A percentile compares a stretch with the other conserved stretches of the same genome.
Conservation (phyloP, 2,797 vertebrate genomes). For the Microhierax caerulescens region DNA sequence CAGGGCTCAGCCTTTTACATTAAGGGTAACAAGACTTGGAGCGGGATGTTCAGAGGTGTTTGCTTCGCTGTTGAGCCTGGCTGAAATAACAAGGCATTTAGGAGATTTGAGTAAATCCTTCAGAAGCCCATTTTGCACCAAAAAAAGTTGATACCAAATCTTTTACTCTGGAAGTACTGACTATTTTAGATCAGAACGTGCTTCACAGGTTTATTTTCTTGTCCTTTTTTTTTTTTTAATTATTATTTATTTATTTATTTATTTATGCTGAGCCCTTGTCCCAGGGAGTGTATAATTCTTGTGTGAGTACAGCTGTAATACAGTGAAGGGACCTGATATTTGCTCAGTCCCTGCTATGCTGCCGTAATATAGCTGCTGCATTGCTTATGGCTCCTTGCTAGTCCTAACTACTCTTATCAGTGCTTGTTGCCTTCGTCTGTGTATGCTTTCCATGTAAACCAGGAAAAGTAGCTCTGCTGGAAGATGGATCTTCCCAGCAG, state of each 20-base stretch:
- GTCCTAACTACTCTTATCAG: background rate
- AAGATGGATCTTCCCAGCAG: background rate
- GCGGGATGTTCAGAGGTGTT: background rate
- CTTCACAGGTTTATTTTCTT: background rate
- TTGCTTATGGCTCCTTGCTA: background rate
- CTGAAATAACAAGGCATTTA: background rate
- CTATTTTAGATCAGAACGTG: background rate
- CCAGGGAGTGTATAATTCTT: background rate
- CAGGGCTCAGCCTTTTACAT: background rate
- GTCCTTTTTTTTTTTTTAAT: background rate
- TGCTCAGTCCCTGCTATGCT: background rate
- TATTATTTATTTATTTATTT: background rate
- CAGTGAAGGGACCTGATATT: background rate
- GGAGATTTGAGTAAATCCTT: background rate
- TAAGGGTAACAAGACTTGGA: background rate
- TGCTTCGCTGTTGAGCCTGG: background rate
- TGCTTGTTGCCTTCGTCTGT: background rate
- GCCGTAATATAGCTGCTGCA: background rate
- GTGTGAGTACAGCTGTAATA: background rate
- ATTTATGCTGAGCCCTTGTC: background rate
- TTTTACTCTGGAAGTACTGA: background rate
- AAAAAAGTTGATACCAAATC: background rate
- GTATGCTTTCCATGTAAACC: background rate
- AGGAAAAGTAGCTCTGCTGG: conserved; percentile 4
- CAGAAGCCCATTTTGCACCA: background rate